phyloP scores from a whole-genome alignment of 53 echinoderm and acorn worm genomes.

The Mesocentrotus franciscanus region DNA sequence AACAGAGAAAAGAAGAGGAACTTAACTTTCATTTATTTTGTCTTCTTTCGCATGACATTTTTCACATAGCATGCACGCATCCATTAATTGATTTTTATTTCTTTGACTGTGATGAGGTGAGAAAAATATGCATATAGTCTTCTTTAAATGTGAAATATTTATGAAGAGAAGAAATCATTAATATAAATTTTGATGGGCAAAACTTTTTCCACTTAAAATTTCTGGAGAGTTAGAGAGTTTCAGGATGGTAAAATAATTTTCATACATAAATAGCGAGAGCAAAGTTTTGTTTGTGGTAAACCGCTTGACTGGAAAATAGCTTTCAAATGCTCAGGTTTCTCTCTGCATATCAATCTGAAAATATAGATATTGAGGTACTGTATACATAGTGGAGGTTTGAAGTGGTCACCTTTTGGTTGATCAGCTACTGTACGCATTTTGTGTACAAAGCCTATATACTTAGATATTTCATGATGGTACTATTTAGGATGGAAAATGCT shows the following conservation, averaged over 20 bases:
- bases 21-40: background rate
- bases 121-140: background rate
- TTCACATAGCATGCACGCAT: background rate
- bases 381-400: too few species aligned
- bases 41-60: background rate
- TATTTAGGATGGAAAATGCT: too few species aligned
- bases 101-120: background rate
- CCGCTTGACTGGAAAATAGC: background rate
- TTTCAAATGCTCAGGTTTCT: background rate
- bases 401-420: too few species aligned
- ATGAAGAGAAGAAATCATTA: background rate
- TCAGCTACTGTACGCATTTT: too few species aligned
- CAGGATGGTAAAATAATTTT: background rate
- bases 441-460: too few species aligned
- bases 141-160: background rate
- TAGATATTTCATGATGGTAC: too few species aligned
- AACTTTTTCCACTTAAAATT: too few species aligned
- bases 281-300: background rate
- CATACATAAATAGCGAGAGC: background rate
- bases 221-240: background rate
- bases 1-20: background rate
- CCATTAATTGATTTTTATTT: background rate
- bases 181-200: too few species aligned
- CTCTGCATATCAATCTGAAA: background rate
- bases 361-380: too few species aligned